phyloP scores from a whole-genome alignment of 2,888 invertebrate genomes.

The Yponomeuta sedellus region DNA sequence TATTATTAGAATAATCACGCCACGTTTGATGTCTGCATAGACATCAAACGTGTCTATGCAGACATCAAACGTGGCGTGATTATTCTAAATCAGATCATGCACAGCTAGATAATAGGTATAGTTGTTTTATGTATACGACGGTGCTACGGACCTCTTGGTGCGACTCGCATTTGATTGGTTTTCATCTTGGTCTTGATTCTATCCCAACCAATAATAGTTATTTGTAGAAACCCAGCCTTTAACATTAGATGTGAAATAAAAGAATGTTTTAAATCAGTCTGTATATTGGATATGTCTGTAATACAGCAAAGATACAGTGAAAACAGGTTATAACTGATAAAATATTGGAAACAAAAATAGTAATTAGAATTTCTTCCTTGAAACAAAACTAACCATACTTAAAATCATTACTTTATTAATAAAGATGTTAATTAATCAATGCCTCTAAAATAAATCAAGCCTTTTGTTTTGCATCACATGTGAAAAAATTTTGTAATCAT shows the following conservation, averaged over 20 bases:
- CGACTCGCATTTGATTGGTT: too few relatives aligned
- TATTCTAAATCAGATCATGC: too few relatives aligned
- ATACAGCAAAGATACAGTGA: slow-evolving; percentile 76
- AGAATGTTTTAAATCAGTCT: slow-evolving; percentile 67
- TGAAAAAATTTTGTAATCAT: slow-evolving; percentile 62
- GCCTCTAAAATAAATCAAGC: slow-evolving; percentile 68
- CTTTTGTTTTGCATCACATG: slow-evolving; percentile 62
- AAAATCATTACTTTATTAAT: slow-evolving; percentile 63
- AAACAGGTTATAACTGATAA: slow-evolving; percentile 72
- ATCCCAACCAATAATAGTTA: neutral
- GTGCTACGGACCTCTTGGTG: too few relatives aligned
- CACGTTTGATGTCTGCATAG: too few relatives aligned
- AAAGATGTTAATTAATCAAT: slow-evolving; percentile 74
- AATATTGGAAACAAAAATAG: slow-evolving; percentile 76
- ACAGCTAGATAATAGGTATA: too few relatives aligned
- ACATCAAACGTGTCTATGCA: too few relatives aligned
- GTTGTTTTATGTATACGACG: too few relatives aligned
- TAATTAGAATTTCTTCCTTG: slow-evolving; percentile 74
- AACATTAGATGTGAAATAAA: neutral
- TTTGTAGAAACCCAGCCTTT: neutral
- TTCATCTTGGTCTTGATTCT: too few relatives aligned
- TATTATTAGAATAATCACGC: too few relatives aligned
- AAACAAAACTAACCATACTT: slow-evolving; percentile 74
- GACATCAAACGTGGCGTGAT: too few relatives aligned
- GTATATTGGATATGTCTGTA: slow-evolving; percentile 78